Evolutionary conservation across 2,888 invertebrate species (phyloP), one percentile per base, ranked within the genome.

Genomic region (Petrolisthes manimaculis): DNA sequence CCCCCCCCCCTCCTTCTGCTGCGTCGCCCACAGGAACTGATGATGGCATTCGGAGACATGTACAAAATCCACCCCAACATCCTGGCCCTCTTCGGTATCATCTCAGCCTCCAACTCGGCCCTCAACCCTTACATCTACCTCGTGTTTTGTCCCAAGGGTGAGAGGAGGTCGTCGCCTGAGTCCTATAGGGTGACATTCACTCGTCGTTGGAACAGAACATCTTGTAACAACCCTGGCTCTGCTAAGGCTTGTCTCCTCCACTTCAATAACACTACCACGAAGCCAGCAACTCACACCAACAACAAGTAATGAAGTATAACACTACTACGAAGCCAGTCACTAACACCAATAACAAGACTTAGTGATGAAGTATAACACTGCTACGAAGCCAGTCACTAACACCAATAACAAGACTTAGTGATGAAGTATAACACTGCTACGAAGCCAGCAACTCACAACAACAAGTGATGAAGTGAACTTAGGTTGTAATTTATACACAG

Each of bases 121-220:
- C 74, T 88, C 75, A 88, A 88, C 81, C 88, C 88, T 12, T 88
- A 84, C 84, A 88, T 88, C 84, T 88, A 88, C 88, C 81, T 88
- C 54, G 74, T 88, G 71, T 88, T 88, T 81, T 84, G 88, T 37
- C 88, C 88, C 71, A 88, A 88, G 75, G 82, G 56, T 21, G 88
- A 88, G 21, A 75, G 71, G 12, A 71, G 88, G n/a, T 56, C 84
- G 37, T 81, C 88, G 24, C 84, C 83, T 12, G 88, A 84, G 84
- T 84, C 84, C 37, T 88, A 88, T 81, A 54, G 88, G 9, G 88
- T 88, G 53, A 88, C 88, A 53, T 88, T 88, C 80, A 54, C 80
- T 24, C 71, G 88, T 4, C 80, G 88, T 6, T 79, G 80, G 67
- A 82, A 74, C 61, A 84, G 79, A 8, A 71, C 18, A n/a, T 71